Evolutionary conservation across 2,113 vertebrate species (phyloP), one percentile per base, ranked within the genome.

Genomic region (Dipodomys ordii): DNA sequence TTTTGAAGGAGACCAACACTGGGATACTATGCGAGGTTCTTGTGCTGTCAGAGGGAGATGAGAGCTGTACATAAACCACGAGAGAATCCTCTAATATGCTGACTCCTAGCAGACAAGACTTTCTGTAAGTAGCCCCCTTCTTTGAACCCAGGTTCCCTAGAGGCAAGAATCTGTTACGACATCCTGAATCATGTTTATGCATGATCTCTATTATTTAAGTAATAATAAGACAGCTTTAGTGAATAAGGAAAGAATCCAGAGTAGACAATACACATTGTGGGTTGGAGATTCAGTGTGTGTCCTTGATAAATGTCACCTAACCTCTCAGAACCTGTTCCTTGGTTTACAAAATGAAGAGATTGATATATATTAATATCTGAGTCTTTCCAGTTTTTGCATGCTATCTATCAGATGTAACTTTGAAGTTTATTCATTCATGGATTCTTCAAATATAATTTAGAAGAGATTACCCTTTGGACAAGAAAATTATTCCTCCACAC

Each of bases 121-220:
- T 94, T 67, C 62, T 76, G 25, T 27, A 85, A 88, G 46, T 39
- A 39, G 39, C 53, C 16, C 64, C 25, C 53, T 96, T 83, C 86
- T 80, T 94, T 91, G 82, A 71, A 86, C 49, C 44, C 86, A 49
- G 77, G 78, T 88, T 92, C 93, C 64, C 39, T 44, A 96, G 96
- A 96, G 32, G 25, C 6, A 87, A 62, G 90, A 79, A 32, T 88
- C 93, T 22, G 44, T 32, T 72, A 32, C 2, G 60, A n/a, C 18
- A 68, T 23, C 53, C 35, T 71, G 49, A 62, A 39, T 22, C 46
- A 6, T 79, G 13, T 67, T 92, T 87, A 80, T 86, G 7, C 44
- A 46, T n/a, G 60, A 46, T 69, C 74, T 73, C 30, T 68, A 49
- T 44, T n/a, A 49, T 81, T 67, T 83, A 49, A 60, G 68, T 30